A percentile compares a stretch with the other conserved stretches of the same genome.
phyloP scores from a whole-genome alignment of 2,113 vertebrate species.

The Tringa solitaria region DNA sequence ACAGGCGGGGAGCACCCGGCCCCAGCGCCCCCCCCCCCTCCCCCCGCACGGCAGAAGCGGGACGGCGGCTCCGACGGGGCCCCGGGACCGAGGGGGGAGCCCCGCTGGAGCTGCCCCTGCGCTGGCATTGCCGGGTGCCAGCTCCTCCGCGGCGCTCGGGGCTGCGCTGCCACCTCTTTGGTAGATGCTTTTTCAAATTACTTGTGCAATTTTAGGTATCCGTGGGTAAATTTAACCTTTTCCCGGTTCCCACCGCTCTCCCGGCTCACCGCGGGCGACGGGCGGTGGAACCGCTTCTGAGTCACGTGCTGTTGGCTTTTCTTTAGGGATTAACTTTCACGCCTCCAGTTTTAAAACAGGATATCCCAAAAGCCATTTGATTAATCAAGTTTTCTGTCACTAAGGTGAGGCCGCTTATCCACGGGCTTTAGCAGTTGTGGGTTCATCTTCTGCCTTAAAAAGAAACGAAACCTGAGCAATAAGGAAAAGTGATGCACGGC shows the following conservation, averaged over 20 bases:
- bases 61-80: too few relatives aligned
- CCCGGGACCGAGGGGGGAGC: too few relatives aligned
- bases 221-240: neutral
- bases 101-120: too few relatives aligned
- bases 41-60: too few relatives aligned
- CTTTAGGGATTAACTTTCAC: neutral
- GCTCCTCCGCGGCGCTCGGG: accelerated
- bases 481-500: neutral
- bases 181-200: neutral
- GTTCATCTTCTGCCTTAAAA: neutral
- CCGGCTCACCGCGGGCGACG: neutral
- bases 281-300: neutral
- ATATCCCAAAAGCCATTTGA: neutral
- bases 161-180: neutral
- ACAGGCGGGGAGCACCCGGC: neutral
- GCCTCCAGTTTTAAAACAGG: neutral
- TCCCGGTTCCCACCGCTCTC: neutral
- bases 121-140: neutral
- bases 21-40: too few relatives aligned
- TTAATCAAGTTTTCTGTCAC: neutral
- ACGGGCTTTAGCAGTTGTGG: neutral
- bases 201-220: neutral
- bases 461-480: neutral
- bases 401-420: neutral
- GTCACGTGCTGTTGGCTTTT: neutral